Conservation (phyloP, 23 tunicate genomes). For the Halocynthia roretzi region DNA sequence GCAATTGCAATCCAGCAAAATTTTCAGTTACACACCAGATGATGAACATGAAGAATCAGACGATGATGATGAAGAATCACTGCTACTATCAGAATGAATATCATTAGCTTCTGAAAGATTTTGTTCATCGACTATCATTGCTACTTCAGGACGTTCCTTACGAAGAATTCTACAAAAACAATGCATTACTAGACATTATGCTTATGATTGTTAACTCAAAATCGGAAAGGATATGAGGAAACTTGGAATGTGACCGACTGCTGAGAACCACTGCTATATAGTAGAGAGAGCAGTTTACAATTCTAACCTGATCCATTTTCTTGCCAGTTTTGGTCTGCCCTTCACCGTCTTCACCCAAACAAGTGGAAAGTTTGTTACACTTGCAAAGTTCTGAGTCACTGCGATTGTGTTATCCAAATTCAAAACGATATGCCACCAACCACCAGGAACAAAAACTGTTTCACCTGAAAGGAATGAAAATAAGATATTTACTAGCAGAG, state of each 20-base stretch:
- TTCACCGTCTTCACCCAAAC: conserved; percentile 97
- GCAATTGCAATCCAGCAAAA: too few species aligned
- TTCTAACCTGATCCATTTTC: conserved; percentile 86
- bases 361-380: conserved; percentile 77
- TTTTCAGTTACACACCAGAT: conserved; percentile 29
- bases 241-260: background rate
- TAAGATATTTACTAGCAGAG: too few species aligned
- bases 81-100: conserved; percentile 56
- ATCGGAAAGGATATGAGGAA: background rate
- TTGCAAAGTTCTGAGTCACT: conserved; percentile 97
- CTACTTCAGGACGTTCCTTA: conserved; percentile 93
- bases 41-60: conserved; percentile 61
- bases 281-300: background rate
- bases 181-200: too few species aligned
- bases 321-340: conserved; percentile 87
- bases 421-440: conserved; percentile 98
- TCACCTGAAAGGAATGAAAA: conserved; percentile 47
- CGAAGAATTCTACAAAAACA: conserved; percentile 36
- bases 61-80: conserved; percentile 61
- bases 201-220: too few species aligned
- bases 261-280: background rate
- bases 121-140: conserved; percentile 50
- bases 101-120: conserved; percentile 15
- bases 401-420: conserved; percentile 90
- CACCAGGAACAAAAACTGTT: conserved; percentile 91